Evolutionary conservation across 2,888 invertebrate species (phyloP), one percentile per base, ranked within the genome.

Genomic region (Lepidocyrtoides sp.): DNA sequence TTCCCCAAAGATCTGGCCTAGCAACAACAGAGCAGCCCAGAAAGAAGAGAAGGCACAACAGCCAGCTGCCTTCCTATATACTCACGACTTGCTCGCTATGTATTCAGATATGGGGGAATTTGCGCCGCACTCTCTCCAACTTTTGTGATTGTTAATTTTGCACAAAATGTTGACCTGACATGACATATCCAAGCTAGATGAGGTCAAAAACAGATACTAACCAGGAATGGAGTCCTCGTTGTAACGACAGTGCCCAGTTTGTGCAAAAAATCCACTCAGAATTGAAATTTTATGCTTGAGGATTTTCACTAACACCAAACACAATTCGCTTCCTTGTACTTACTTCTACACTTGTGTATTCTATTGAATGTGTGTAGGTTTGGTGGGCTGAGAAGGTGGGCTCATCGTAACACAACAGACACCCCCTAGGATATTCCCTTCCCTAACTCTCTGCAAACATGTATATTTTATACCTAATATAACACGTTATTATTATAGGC

Each of bases 201-300:
- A 92, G 91, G 91, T 92, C 88, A 89, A 89, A 89, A 92, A 92
- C 88, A 88, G 90, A 91, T 91, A 83, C 84, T 93, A 93, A 93
- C 93, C 93, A 92, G 89, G 92, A 90, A 92, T 66, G 91, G 87
- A 85, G 91, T 92, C 91, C 91, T 91, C 79, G 87, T 90, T 89
- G 93, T 89, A 89, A 92, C 91, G 92, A 88, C 91, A 75, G 91
- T 48, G 91, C 75, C 91, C 91, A 88, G 88, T 79, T 92, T 91
- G 91, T 91, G 91, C 92, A 92, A 92, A 93, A 93, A 93, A 93
- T 92, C 91, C 91, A 91, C 91, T 89, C 92, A 93, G 93, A 93
- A 93, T 93, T 92, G 92, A 93, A 93, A 93, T 92, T 93, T 93
- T 92, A 91, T 92, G 91, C 91, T 92, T 84, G 91, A 93, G 92